Conservation (phyloP, 2,888 invertebrate genomes). For the Heteromyza rotundicornis region DNA sequence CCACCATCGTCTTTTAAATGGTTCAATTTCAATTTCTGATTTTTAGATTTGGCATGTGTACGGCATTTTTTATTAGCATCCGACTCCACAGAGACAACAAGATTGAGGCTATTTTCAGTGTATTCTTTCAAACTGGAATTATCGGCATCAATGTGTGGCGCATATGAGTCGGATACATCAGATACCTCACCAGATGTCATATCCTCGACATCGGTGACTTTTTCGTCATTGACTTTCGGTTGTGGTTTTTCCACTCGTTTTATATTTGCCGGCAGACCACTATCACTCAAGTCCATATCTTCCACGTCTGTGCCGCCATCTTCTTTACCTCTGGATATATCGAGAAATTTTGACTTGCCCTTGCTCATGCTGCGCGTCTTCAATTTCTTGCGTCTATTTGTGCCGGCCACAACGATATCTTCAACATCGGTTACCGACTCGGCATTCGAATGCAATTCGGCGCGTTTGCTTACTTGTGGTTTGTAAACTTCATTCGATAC, state of each 20-base stretch:
- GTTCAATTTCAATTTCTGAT: conserved; percentile 29
- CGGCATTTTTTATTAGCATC: conserved; percentile 22
- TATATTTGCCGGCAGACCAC: conserved; percentile 39
- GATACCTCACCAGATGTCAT: conserved; percentile 60
- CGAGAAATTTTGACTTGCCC: conserved; percentile 49
- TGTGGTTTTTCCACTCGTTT: conserved; percentile 31
- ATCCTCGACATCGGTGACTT: conserved; percentile 63
- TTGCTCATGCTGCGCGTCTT: conserved; percentile 53
- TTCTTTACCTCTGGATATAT: conserved; percentile 37
- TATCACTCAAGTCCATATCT: conserved; percentile 61
- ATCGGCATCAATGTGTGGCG: conserved; percentile 27
- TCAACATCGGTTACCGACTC: conserved; percentile 65
- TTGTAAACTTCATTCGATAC: conserved; percentile 53
- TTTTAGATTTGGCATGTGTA: conserved; percentile 30
- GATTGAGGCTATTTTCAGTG: conserved; percentile 33
- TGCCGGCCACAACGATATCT: conserved; percentile 59
- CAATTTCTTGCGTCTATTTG: conserved; percentile 55
- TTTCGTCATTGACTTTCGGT: conserved; percentile 20
- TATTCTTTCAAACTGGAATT: conserved; percentile 33
- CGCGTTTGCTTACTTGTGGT: conserved; percentile 46
- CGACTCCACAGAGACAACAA: conserved; percentile 26
- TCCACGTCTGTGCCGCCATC: conserved; percentile 60
- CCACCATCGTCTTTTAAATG: conserved; percentile 25
- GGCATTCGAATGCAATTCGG: conserved; percentile 48
- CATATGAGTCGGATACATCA: conserved; percentile 42